Percentiles rank a stretch among this genome's conserved stretches.
Conservation (phyloP, 2,888 invertebrate genomes). For the Zygothrica quintamaculata region DNA sequence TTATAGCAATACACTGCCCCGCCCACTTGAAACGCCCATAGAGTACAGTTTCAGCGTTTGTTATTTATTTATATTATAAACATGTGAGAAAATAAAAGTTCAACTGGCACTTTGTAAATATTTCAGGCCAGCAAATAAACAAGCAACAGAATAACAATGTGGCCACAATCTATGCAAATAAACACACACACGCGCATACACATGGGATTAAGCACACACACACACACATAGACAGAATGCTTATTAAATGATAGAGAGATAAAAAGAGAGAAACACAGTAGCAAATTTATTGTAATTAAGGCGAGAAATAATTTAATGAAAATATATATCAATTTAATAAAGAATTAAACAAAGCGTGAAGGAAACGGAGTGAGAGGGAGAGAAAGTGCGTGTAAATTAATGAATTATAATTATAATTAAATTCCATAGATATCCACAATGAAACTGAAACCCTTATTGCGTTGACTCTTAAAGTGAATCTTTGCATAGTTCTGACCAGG, state of each 20-base stretch:
- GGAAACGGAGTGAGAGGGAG: not conserved
- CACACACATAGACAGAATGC: not conserved
- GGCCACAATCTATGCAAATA: conserved; percentile 15
- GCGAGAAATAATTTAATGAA: not conserved
- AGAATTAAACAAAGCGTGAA: not conserved
- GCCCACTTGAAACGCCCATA: not conserved
- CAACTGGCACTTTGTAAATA: conserved; percentile 41
- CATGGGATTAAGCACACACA: not conserved
- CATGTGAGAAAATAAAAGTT: conserved; percentile 35
- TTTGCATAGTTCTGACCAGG: conserved; percentile 80
- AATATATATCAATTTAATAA: not conserved
- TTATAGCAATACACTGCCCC: no score
- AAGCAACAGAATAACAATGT: conserved; percentile 16
- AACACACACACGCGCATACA: conserved; percentile 3
- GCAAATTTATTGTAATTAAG: not conserved
- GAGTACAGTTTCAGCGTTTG: conserved; percentile 23
- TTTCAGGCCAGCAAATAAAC: conserved; percentile 46
- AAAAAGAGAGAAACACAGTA: no score
- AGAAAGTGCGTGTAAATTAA: not conserved
- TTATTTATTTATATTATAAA: conserved; percentile 37
- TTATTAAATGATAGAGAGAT: not conserved
- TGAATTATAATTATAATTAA: conserved; percentile 35
- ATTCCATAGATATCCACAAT: conserved; percentile 84
- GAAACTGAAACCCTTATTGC: conserved; percentile 84
- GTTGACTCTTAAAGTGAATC: conserved; percentile 84